phyloP scores from a whole-genome alignment of 2,888 invertebrate genomes.

The Conistra vaccinii region DNA sequence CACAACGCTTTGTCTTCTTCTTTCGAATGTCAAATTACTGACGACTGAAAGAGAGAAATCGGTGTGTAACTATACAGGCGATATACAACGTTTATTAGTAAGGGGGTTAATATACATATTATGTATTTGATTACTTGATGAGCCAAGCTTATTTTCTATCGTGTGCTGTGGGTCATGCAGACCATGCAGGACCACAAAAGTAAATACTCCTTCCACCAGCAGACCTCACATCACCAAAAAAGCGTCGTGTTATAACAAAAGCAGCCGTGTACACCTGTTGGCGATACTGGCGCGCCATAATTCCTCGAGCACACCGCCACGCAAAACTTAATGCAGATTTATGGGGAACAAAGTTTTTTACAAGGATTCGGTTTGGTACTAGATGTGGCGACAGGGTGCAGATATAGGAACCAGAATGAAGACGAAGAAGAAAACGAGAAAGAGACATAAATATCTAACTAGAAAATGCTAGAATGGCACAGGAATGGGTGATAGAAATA shows the following conservation, averaged over 20 bases:
- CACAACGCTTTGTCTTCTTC: no score
- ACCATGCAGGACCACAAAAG: not conserved
- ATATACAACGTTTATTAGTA: no score
- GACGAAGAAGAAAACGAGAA: no score
- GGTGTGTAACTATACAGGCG: no score
- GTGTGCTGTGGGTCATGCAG: not conserved
- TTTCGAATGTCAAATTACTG: no score
- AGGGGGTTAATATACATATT: no score
- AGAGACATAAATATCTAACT: no score
- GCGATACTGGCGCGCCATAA: constrained; percentile 66
- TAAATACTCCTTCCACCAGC: not conserved
- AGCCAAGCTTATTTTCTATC: not conserved
- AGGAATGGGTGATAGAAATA: not conserved
- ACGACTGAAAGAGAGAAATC: no score
- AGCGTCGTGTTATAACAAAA: constrained; percentile 31
- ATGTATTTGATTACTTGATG: no score
- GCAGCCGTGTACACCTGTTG: constrained; percentile 76
- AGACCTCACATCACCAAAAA: constrained; percentile 39
- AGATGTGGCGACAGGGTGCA: constrained; percentile 16
- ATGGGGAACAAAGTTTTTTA: constrained; percentile 69
- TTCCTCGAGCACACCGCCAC: constrained; percentile 66
- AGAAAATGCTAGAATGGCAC: no score
- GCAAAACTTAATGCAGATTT: constrained; percentile 80
- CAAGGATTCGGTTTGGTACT: constrained; percentile 35
- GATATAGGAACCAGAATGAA: no score